These are phyloP conservation scores for Calonectris borealis DNA, from an alignment of 2,113 vertebrate genomes.

Conservation along the genomic window DNA sequence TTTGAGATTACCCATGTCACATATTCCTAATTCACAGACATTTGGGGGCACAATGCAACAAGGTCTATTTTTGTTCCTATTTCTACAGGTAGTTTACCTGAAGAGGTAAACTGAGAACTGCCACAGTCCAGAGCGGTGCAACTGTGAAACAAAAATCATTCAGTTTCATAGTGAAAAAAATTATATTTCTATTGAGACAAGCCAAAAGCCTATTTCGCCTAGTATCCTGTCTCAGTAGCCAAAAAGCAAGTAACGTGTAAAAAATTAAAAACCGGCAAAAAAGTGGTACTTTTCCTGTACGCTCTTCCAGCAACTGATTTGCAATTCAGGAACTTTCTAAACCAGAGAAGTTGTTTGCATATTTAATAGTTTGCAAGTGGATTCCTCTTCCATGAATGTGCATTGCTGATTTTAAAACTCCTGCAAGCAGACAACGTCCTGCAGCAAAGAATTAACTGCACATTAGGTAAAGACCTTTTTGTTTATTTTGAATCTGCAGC, in stretches of 20 bases:
- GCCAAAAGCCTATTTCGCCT: neutral
- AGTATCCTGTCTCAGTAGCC: neutral
- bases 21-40: neutral
- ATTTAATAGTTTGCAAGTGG: neutral
- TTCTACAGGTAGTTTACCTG: neutral
- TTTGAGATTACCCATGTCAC: neutral
- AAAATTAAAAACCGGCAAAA: neutral
- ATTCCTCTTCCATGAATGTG: neutral
- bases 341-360: neutral
- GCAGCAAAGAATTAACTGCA: neutral
- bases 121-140: fast-evolving
- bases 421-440: neutral
- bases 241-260: neutral
- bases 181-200: neutral
- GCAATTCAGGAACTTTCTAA: neutral
- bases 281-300: neutral
- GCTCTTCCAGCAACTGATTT: neutral
- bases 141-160: neutral
- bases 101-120: neutral
- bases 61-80: neutral
- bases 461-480: neutral
- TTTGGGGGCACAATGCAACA: neutral
- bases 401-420: neutral
- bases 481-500: neutral
- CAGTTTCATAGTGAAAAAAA: neutral